These are phyloP conservation scores for Adrianichthys oophorus DNA, from an alignment of 2,797 vertebrate species.

Conservation along the genomic window DNA sequence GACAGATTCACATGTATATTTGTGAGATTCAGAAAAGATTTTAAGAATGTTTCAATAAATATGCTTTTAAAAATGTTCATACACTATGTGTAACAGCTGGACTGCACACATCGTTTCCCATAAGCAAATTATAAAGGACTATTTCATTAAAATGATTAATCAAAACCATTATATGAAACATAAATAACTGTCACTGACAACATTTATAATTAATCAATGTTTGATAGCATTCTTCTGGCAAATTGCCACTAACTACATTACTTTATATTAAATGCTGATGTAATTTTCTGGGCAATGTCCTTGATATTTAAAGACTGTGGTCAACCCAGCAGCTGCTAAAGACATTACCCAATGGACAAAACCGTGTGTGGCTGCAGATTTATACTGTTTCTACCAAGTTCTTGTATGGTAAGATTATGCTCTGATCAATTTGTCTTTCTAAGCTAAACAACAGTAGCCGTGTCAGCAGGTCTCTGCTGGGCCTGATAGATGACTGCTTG, in stretches of 20 bases:
- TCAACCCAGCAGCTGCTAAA: constrained; percentile 14
- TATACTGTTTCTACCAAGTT: constrained; percentile 21
- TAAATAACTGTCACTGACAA: constrained; percentile 13
- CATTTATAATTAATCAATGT: constrained; percentile 42
- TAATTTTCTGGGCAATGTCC: not conserved
- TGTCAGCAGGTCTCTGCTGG: constrained; percentile 27
- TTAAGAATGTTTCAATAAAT: not conserved
- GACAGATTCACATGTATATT: too few species aligned
- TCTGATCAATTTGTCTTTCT: constrained; percentile 41
- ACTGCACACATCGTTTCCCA: constrained; percentile 23
- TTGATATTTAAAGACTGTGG: not conserved
- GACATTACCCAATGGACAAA: constrained; percentile 9
- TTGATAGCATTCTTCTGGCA: constrained; percentile 21
- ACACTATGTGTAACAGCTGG: constrained; percentile 1
- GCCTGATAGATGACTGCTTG: constrained; percentile 51
- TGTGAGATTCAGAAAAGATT: not conserved
- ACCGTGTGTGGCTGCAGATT: constrained; percentile 1
- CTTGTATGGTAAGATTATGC: constrained; percentile 26
- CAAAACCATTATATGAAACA: constrained; percentile 11
- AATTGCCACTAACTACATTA: constrained; percentile 17
- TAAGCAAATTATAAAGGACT: constrained; percentile 23
- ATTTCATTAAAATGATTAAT: constrained; percentile 39
- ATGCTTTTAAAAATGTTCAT: not conserved
- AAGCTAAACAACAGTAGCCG: constrained; percentile 33
- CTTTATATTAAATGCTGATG: constrained; percentile 1